Percentiles rank a stretch among this genome's conserved stretches.
These are phyloP conservation scores for Macrostomum lignano DNA, from an alignment of 1,140 invertebrate genomes.

Conservation along the genomic window DNA sequence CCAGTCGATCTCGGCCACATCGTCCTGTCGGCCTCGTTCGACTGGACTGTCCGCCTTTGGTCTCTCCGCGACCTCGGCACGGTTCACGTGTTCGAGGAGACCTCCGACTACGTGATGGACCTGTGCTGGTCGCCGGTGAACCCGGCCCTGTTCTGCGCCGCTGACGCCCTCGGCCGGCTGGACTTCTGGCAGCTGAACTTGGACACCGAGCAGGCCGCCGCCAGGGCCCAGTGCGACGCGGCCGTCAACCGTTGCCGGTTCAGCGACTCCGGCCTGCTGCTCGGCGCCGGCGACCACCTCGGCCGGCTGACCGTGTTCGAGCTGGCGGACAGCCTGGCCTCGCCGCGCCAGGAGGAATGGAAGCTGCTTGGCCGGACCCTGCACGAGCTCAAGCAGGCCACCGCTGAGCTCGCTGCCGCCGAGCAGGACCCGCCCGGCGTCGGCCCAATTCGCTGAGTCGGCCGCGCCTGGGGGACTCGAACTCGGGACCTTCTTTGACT, in stretches of 20 bases:
- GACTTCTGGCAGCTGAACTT: conserved; percentile 88
- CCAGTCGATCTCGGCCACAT: conserved; percentile 68
- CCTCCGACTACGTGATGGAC: conserved; percentile 81
- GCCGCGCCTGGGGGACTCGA: conserved; percentile 48
- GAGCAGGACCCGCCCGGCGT: conserved; percentile 10
- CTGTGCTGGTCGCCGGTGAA: conserved; percentile 89
- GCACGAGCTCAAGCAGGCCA: conserved; percentile 59
- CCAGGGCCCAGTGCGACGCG: not conserved
- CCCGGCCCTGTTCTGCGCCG: conserved; percentile 77
- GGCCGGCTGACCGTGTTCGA: too few species aligned
- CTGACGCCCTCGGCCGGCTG: conserved; percentile 62
- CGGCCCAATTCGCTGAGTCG: conserved; percentile 61
- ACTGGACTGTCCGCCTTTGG: conserved; percentile 96
- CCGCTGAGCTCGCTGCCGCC: conserved; percentile 30
- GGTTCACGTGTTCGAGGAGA: conserved; percentile 92
- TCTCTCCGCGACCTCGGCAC: conserved; percentile 32
- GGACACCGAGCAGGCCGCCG: conserved; percentile 44
- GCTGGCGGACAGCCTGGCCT: too few species aligned
- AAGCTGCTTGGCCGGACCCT: conserved; percentile 39
- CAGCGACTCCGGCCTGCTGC: not conserved
- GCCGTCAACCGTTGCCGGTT: not conserved
- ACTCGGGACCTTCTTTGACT: conserved; percentile 78
- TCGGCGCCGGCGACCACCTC: not conserved
- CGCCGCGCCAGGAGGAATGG: too few species aligned
- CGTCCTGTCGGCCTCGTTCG: conserved; percentile 78